A percentile compares a stretch with the other conserved stretches of the same genome.
phyloP scores from a whole-genome alignment of 2,888 invertebrate genomes.

The Pollenia angustigena region DNA sequence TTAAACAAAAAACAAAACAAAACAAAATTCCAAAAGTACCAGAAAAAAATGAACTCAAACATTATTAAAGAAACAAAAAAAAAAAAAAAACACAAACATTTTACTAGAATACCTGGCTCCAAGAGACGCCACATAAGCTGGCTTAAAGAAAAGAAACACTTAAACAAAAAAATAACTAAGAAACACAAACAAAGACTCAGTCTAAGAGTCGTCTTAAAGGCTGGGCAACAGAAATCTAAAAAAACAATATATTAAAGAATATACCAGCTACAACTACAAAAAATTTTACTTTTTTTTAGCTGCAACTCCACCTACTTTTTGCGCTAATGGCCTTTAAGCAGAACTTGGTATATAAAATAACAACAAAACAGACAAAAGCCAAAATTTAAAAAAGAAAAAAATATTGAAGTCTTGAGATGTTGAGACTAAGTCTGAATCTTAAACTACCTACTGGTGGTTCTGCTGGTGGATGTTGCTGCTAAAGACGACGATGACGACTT shows the following conservation, averaged over 20 bases:
- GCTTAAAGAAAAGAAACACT: constrained; percentile 15
- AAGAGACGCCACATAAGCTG: constrained; percentile 65
- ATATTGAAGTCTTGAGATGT: constrained; percentile 30
- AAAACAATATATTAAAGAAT: constrained; percentile 44
- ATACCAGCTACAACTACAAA: constrained; percentile 38
- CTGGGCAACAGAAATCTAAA: constrained; percentile 55
- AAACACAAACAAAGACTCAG: constrained; percentile 55
- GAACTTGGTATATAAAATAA: constrained; percentile 31
- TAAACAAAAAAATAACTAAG: constrained; percentile 15
- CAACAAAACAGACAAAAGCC: constrained; percentile 25
- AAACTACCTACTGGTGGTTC: constrained; percentile 25
- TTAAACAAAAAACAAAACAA: constrained; percentile 20
- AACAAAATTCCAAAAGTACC: constrained; percentile 25
- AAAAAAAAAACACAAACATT: constrained; percentile 10
- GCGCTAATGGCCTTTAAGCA: constrained; percentile 71
- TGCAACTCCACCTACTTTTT: constrained; percentile 74
- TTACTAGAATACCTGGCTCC: constrained; percentile 61
- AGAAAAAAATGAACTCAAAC: constrained; percentile 18
- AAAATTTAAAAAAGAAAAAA: background rate
- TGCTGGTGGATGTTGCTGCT: constrained; percentile 23
- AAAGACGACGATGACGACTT: constrained; percentile 60
- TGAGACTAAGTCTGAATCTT: constrained; percentile 30
- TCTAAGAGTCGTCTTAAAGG: constrained; percentile 63
- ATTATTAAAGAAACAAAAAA: constrained; percentile 5
- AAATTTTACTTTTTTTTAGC: constrained; percentile 40